Base-by-base conservation (phyloP, 1,140 invertebrate genomes). In the Aphaenogaster ashmeadi region DNA sequence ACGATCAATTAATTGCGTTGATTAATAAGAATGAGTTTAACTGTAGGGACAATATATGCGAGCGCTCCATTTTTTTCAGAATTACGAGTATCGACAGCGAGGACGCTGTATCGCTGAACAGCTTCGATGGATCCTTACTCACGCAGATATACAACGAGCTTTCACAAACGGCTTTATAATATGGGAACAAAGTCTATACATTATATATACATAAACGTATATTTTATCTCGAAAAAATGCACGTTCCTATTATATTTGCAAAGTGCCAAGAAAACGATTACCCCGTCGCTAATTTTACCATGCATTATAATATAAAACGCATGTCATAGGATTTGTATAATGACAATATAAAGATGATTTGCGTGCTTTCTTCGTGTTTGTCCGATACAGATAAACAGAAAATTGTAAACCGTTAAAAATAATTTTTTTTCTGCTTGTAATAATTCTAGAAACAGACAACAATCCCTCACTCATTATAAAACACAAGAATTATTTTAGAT, bases 91-190 rank as follows among this genome's bases (percentile, higher is more conserved):
- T 93, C 11, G 90, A 93, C 77, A 88, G 69, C 6, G 91, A 93
- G 27, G 93, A 92, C 36, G 89, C 92, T 72, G 91, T 92, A 85
- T 94, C 94, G 3, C 75, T 93, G 21, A 90, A 94, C 80, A 94
- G 92, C 80, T 91, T 93, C 66, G 90, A 93, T 41, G 91, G 93
- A 87, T 94, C 93, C 50, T 78, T 95, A 72, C 92, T 95, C 75
- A 93, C 93, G 83, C 92, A 94, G 86, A 94, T 95, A 77, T 95
- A 95, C 88, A 93, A 95, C 87, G 94, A 95, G 88, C 92, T 95
- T 88, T 94, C 94, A 78, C 94, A 94, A 66, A 95, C 94, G 75
- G 92, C 93, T 83, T 91, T 95, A 72, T 95, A 91, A 95, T 69
- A 15, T 86, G 90, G 91, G 91, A 93, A 81, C 80, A 91, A 93